Conservation (phyloP, 2,113 vertebrate genomes). For the Atherinomorus stipes region DNA sequence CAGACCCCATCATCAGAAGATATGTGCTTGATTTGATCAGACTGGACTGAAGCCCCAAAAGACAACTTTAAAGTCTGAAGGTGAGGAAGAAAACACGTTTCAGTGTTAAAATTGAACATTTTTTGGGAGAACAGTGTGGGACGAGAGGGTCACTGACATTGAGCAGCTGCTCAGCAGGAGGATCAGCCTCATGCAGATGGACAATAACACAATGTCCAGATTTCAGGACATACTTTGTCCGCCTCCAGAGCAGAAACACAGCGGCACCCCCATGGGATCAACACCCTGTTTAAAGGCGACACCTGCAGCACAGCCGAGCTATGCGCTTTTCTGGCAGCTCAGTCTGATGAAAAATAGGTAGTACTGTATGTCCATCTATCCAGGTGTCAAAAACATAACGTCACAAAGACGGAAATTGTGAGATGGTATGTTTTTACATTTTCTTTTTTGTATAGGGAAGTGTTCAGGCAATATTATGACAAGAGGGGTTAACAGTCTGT, state of each 20-base stretch:
- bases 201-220: constrained; percentile 45
- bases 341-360: no score
- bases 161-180: constrained; percentile 41
- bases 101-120: not conserved
- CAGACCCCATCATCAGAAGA: not conserved
- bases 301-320: no score
- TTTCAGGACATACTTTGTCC: constrained; percentile 24
- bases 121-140: constrained; percentile 32
- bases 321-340: no score
- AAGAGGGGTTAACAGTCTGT: no score
- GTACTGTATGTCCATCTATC: no score
- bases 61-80: not conserved
- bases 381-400: no score
- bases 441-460: no score
- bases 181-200: constrained; percentile 53
- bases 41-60: not conserved
- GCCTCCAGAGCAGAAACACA: constrained; percentile 45
- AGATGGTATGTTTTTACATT: no score
- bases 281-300: no score
- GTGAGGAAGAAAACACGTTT: not conserved
- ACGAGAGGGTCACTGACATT: constrained; percentile 34
- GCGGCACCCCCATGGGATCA: constrained; percentile 15
- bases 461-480: no score
- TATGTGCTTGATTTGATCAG: not conserved
- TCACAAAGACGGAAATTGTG: no score